phyloP scores from a whole-genome alignment of 37 sponge, comb jelly and placozoan species.

The Ephydatia muelleri region DNA sequence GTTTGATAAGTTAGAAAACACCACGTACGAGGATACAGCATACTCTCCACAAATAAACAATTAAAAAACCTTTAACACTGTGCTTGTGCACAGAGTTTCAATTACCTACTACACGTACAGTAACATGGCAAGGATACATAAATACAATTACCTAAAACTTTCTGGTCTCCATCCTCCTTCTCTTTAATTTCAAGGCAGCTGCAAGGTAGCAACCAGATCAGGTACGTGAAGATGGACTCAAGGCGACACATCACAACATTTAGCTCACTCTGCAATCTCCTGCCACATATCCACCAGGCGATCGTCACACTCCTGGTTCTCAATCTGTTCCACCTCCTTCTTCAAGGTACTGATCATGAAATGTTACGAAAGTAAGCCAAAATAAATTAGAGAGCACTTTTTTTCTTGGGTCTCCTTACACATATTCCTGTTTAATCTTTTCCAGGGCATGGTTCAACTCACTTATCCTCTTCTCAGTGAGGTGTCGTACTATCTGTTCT shows the following conservation, averaged over 20 bases:
- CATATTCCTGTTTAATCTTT: slow-evolving; percentile 58
- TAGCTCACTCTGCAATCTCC: slow-evolving; percentile 62
- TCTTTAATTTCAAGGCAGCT: slow-evolving; percentile 7
- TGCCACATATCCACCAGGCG: slow-evolving; percentile 68
- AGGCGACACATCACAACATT: not conserved
- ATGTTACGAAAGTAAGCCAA: not conserved
- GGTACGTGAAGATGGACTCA: no score
- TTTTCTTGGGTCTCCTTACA: not conserved
- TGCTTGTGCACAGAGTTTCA: no score
- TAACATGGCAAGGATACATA: no score
- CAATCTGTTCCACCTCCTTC: slow-evolving; percentile 70
- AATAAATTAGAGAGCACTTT: not conserved
- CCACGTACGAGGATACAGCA: no score
- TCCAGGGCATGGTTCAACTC: slow-evolving; percentile 55
- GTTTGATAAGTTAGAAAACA: no score
- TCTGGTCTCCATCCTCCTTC: not conserved
- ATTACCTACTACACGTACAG: no score
- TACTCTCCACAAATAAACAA: no score
- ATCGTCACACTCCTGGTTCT: slow-evolving; percentile 61
- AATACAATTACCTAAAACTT: not conserved
- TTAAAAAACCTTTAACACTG: no score
- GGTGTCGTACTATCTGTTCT: slow-evolving; percentile 83
- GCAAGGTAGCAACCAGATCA: not conserved
- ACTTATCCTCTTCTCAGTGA: slow-evolving; percentile 79
- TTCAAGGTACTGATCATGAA: slow-evolving; percentile 34